Evolutionary conservation across 2,888 invertebrate species (phyloP).

Genomic region (Temnothorax rugatulus): DNA sequence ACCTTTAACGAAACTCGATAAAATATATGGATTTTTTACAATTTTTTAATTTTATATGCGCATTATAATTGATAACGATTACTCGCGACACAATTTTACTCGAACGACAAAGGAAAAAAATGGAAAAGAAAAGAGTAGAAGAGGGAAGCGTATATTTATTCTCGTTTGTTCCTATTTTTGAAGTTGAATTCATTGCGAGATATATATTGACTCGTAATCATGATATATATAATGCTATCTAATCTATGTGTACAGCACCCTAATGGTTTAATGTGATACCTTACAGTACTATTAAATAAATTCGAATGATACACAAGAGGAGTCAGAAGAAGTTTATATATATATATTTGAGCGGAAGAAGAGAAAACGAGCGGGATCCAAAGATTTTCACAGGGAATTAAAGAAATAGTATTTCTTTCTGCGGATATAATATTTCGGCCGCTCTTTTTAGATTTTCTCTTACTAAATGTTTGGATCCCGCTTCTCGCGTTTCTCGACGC

Average conservation of each 20-base stretch:
- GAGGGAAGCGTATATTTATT: constrained; percentile 80
- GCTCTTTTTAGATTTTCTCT: not conserved
- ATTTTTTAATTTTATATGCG: constrained; percentile 85
- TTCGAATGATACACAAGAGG: constrained; percentile 75
- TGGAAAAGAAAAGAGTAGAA: constrained; percentile 62
- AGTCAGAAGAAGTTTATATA: constrained; percentile 53
- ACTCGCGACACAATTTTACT: constrained; percentile 73
- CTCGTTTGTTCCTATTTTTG: constrained; percentile 85
- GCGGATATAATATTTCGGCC: not conserved
- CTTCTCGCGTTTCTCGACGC: not conserved
- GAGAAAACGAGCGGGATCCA: not conserved
- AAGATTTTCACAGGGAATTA: not conserved
- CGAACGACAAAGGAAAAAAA: constrained; percentile 56
- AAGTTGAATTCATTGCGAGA: constrained; percentile 81
- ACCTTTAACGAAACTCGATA: constrained; percentile 75
- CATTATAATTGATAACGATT: constrained; percentile 82
- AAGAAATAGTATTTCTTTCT: not conserved
- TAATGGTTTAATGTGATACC: constrained; percentile 85
- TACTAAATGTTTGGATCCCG: not conserved
- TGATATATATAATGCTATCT: constrained; percentile 71
- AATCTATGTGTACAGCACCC: constrained; percentile 85
- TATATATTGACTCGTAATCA: constrained; percentile 68
- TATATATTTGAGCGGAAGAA: constrained; percentile 16
- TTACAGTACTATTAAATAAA: constrained; percentile 81
- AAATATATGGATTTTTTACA: constrained; percentile 79